A percentile compares a stretch with the other conserved stretches of the same genome.
Conservation (phyloP, 2,113 vertebrate genomes). For the Litocranius walleri region DNA sequence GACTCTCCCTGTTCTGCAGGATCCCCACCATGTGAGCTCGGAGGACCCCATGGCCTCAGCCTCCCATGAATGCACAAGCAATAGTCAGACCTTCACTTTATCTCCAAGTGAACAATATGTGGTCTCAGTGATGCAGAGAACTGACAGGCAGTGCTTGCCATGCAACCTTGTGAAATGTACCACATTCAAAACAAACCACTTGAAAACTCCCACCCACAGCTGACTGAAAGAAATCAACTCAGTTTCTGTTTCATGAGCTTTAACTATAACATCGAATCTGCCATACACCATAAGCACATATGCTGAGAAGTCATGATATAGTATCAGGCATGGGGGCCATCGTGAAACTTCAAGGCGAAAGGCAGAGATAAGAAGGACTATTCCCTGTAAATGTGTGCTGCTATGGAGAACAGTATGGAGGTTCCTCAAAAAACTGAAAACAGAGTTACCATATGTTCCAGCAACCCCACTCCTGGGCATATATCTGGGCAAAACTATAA, state of each 20-base stretch:
- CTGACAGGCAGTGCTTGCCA: background rate
- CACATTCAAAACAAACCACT: background rate
- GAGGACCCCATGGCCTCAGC: background rate
- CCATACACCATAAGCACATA: background rate
- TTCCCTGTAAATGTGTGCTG: background rate
- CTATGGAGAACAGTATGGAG: background rate
- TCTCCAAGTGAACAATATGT: background rate
- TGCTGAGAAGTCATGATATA: background rate
- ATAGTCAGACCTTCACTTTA: background rate
- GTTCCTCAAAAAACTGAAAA: background rate
- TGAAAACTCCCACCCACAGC: background rate
- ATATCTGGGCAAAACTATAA: background rate
- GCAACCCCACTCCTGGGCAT: background rate
- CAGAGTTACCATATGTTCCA: background rate
- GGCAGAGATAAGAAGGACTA: background rate
- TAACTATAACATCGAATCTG: background rate
- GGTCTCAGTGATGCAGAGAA: background rate
- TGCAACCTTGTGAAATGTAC: background rate
- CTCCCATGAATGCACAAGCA: background rate
- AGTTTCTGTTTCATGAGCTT: background rate
- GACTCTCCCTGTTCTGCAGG: background rate
- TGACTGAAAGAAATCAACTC: background rate
- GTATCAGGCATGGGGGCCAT: background rate
- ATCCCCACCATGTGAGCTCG: background rate
- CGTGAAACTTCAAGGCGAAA: background rate